Conservation (phyloP, 1,140 invertebrate species). For the Camponotus pennsylvanicus region DNA sequence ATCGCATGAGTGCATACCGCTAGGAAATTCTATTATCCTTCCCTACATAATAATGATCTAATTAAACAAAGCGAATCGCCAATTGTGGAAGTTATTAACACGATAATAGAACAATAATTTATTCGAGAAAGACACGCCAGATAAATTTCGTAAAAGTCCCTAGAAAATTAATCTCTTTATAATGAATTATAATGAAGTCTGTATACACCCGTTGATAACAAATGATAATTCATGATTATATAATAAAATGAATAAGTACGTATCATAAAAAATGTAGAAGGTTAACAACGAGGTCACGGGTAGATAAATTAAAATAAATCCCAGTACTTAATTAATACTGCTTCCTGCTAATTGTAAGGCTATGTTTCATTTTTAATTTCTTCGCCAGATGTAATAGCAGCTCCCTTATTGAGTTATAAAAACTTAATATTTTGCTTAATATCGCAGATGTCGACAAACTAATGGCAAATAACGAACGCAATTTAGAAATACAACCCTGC, state of each 20-base stretch:
- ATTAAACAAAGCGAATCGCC: constrained; percentile 43
- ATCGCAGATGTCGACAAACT: constrained; percentile 52
- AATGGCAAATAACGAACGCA: constrained; percentile 59
- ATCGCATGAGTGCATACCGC: constrained; percentile 20
- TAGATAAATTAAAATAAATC: constrained; percentile 42
- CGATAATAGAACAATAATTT: constrained; percentile 47
- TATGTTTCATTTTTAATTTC: constrained; percentile 53
- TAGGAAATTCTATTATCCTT: constrained; percentile 59
- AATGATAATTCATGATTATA: not conserved
- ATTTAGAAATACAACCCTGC: constrained; percentile 40
- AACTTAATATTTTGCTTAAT: constrained; percentile 62
- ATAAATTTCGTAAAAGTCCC: not conserved
- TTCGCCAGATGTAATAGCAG: constrained; percentile 44
- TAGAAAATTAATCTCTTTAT: constrained; percentile 17
- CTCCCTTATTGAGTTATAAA: constrained; percentile 48
- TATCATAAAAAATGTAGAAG: constrained; percentile 32
- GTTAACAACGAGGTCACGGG: constrained; percentile 13
- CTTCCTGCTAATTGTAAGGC: not conserved
- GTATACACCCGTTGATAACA: not conserved
- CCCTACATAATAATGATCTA: constrained; percentile 44
- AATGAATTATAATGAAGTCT: not conserved
- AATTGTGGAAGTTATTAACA: constrained; percentile 45
- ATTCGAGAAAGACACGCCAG: constrained; percentile 6
- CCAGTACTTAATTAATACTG: constrained; percentile 48
- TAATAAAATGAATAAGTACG: constrained; percentile 32